Conservation (phyloP, 2,888 invertebrate species). For the Ctenicera cuprea region DNA sequence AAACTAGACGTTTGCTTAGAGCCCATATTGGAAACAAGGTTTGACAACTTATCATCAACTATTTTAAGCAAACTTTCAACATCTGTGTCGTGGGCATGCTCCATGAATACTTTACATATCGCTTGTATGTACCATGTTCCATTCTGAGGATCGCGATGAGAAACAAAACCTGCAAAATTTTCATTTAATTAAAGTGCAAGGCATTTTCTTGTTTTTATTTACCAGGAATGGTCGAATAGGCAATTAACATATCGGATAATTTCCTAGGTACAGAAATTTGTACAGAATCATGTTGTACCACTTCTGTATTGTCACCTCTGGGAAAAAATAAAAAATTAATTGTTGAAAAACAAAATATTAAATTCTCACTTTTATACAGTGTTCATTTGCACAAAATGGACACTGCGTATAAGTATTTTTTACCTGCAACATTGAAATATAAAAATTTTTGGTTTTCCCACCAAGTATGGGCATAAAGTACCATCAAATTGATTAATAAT, state of each 20-base stretch:
- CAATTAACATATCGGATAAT: constrained; percentile 79
- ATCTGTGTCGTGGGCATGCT: constrained; percentile 78
- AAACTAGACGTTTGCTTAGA: constrained; percentile 79
- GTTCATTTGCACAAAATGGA: no score
- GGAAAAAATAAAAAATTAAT: constrained; percentile 41
- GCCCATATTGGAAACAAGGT: constrained; percentile 61
- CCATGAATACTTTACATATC: constrained; percentile 80
- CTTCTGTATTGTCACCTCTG: constrained; percentile 62
- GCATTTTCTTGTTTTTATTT: constrained; percentile 33
- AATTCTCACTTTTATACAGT: no score
- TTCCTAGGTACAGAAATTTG: constrained; percentile 60
- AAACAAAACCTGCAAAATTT: constrained; percentile 73
- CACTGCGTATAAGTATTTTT: constrained; percentile 32
- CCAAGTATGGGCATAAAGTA: constrained; percentile 73
- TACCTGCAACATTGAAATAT: constrained; percentile 84
- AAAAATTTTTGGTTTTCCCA: constrained; percentile 82
- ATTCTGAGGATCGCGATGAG: constrained; percentile 75
- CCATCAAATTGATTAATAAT: constrained; percentile 79
- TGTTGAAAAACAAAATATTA: neutral
- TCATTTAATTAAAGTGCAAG: neutral
- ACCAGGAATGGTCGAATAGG: constrained; percentile 80
- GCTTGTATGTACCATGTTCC: constrained; percentile 85
- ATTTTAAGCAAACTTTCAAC: constrained; percentile 81
- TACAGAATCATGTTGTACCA: constrained; percentile 59
- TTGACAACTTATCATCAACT: constrained; percentile 75